These are phyloP conservation scores for Pangasianodon hypophthalmus DNA, from an alignment of 2,113 vertebrate species.

Conservation along the genomic window DNA sequence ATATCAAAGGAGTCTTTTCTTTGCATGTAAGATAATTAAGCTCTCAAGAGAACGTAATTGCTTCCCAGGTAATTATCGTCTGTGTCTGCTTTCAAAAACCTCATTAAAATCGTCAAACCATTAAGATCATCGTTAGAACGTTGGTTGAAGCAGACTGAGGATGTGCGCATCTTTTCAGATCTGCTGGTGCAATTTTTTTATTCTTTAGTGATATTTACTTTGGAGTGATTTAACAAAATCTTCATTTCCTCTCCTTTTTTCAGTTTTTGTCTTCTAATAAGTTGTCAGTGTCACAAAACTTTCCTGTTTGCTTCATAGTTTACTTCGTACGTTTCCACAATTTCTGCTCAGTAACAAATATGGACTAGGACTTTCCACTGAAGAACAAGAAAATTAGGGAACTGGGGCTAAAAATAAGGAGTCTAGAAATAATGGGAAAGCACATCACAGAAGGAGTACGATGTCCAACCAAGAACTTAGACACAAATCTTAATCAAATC, in stretches of 20 bases:
- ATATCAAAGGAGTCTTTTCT: constrained; percentile 30
- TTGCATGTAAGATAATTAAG: constrained; percentile 23
- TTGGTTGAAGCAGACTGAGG: background rate
- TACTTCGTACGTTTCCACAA: background rate
- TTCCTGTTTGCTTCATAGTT: background rate
- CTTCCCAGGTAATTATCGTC: constrained; percentile 20
- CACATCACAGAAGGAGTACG: background rate
- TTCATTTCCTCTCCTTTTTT: background rate
- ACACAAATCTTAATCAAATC: background rate
- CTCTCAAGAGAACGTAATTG: background rate
- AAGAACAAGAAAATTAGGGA: background rate
- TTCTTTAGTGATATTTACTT: no score
- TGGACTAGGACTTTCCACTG: background rate
- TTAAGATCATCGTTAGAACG: background rate
- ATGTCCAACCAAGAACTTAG: background rate
- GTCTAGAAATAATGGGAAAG: background rate
- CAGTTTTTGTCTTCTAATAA: background rate
- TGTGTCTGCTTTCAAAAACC: constrained; percentile 7
- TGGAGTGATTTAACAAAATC: background rate
- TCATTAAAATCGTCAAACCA: constrained; percentile 23
- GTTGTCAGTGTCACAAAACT: background rate
- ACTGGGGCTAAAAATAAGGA: background rate
- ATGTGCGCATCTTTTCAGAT: background rate
- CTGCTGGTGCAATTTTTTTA: no score
- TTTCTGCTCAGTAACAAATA: background rate